Conservation (phyloP, 2,888 invertebrate genomes). For the Cephus pygmeus region DNA sequence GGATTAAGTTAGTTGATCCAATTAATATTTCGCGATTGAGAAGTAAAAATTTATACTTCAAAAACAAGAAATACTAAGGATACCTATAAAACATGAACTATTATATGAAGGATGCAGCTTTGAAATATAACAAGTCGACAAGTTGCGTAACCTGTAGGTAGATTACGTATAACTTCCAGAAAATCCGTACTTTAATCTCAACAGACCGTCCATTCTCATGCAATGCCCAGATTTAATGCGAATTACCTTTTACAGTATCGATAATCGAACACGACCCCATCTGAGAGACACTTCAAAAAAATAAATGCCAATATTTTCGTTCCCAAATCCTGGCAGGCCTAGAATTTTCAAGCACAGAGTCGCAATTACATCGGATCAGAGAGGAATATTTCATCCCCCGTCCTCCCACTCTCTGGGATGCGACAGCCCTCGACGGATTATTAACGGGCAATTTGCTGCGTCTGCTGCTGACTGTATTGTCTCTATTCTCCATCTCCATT, state of each 20-base stretch:
- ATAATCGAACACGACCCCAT: not conserved
- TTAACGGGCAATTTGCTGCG: constrained; percentile 65
- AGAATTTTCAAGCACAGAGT: constrained; percentile 55
- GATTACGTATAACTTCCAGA: not conserved
- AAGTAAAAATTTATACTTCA: not conserved
- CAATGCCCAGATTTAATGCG: not conserved
- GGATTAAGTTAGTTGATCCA: not conserved
- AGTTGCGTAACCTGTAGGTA: too few relatives aligned
- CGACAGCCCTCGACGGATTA: constrained; percentile 54
- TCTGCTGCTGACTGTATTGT: constrained; percentile 64
- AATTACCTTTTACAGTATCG: not conserved
- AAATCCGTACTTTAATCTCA: not conserved
- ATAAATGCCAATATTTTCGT: not conserved
- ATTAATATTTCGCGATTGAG: not conserved
- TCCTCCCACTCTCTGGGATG: constrained; percentile 33
- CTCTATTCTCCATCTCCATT: constrained; percentile 27
- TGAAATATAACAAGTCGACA: not conserved
- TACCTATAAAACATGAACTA: too few relatives aligned
- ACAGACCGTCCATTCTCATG: not conserved
- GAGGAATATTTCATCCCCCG: constrained; percentile 60
- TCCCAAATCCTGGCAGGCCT: not conserved
- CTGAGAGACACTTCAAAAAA: not conserved
- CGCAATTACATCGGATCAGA: constrained; percentile 64
- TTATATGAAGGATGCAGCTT: not conserved
- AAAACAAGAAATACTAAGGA: not conserved